A percentile compares a stretch with the other conserved stretches of the same genome.
Conservation (phyloP, 2,888 invertebrate genomes). For the Dynastes hyllus region DNA sequence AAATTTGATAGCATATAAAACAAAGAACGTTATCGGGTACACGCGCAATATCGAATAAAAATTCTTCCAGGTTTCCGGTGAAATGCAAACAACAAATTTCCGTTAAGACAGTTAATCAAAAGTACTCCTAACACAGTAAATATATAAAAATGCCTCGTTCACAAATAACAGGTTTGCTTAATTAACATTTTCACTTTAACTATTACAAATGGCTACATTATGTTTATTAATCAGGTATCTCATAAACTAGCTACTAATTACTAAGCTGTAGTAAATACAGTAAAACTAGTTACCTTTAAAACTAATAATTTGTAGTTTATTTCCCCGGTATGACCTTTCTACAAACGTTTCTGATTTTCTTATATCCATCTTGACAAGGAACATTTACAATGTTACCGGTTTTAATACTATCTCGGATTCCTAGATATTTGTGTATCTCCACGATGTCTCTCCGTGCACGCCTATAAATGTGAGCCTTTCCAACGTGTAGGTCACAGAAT, state of each 20-base stretch:
- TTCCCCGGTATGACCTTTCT: slow-evolving; percentile 22
- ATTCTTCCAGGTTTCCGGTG: no score
- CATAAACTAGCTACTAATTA: background rate
- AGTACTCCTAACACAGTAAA: no score
- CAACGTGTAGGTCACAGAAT: background rate
- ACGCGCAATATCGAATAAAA: no score
- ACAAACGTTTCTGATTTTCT: slow-evolving; percentile 45
- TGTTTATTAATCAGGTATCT: no score
- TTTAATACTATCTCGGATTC: background rate
- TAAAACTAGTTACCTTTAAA: background rate
- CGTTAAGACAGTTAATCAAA: no score
- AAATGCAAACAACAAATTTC: no score
- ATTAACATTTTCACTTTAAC: no score
- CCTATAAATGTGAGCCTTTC: background rate
- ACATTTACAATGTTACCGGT: slow-evolving; percentile 43
- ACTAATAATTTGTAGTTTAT: background rate
- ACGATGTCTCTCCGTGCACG: slow-evolving; percentile 24
- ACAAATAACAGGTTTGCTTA: no score
- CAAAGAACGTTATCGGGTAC: no score
- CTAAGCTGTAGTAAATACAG: background rate
- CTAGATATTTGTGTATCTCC: slow-evolving; percentile 30
- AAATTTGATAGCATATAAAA: no score
- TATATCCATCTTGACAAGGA: slow-evolving; percentile 46
- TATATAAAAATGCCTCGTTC: no score
- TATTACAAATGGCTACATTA: no score